Evolutionary conservation across 2,888 invertebrate genomes (phyloP).

Genomic region (Molorchus minor): DNA sequence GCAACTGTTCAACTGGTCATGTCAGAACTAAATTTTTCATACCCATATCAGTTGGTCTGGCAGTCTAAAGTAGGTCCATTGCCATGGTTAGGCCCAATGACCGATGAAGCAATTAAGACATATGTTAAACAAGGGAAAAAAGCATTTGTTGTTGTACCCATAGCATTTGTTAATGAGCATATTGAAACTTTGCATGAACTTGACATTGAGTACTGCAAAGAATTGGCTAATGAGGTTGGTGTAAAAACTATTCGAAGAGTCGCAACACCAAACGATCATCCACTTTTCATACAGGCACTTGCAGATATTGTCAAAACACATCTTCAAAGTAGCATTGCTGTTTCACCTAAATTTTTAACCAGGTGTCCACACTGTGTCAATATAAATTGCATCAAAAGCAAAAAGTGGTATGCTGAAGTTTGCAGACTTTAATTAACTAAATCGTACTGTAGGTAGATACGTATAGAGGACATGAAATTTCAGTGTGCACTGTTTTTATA

Average conservation of each 20-base stretch:
- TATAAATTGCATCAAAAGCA: constrained; percentile 67
- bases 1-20: constrained; percentile 91
- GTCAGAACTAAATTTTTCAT: constrained; percentile 75
- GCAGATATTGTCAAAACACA: constrained; percentile 83
- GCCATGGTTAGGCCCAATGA: constrained; percentile 92
- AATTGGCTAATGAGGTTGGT: constrained; percentile 86
- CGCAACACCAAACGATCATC: constrained; percentile 92
- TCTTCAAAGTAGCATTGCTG: constrained; percentile 67
- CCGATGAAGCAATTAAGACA: constrained; percentile 86
- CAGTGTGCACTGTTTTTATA: too few species aligned
- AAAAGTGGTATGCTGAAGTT: constrained; percentile 72
- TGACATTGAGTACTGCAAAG: constrained; percentile 94
- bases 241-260: constrained; percentile 83
- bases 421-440: constrained; percentile 52
- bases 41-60: constrained; percentile 92
- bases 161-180: constrained; percentile 97
- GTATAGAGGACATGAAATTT: too few species aligned
- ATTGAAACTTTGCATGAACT: constrained; percentile 97
- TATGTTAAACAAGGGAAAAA: constrained; percentile 86
- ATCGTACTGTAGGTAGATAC: too few species aligned
- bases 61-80: constrained; percentile 96
- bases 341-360: constrained; percentile 81
- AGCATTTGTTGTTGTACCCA: constrained; percentile 89
- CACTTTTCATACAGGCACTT: constrained; percentile 86
- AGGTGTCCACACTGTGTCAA: constrained; percentile 73